Evolutionary conservation across 1,140 invertebrate genomes (phyloP).

Genomic region (Hylyphantes graminicola): DNA sequence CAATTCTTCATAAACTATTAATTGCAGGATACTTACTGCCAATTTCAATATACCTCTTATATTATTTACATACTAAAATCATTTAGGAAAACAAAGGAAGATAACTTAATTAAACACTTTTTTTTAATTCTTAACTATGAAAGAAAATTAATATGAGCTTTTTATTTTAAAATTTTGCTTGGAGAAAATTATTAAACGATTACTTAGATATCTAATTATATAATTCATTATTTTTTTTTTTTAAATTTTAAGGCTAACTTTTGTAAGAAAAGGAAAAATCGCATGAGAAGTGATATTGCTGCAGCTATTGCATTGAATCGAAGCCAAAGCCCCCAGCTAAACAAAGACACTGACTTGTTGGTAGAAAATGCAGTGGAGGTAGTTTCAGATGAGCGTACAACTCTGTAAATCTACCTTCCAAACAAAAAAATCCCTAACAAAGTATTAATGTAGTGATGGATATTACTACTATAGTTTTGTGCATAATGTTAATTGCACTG

Average conservation of each 20-base stretch:
- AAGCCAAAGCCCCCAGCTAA: constrained; percentile 61
- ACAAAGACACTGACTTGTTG: constrained; percentile 71
- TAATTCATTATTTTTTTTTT: too few relatives aligned
- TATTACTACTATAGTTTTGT: neutral
- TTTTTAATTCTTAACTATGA: too few relatives aligned
- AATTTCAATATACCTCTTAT: too few relatives aligned
- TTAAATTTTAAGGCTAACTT: constrained; percentile 65
- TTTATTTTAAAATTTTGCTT: too few relatives aligned
- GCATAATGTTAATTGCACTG: constrained; percentile 25
- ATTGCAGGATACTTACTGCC: too few relatives aligned
- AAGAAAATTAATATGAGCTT: too few relatives aligned
- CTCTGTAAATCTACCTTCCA: constrained; percentile 68
- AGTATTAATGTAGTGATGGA: constrained; percentile 11
- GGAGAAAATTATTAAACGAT: too few relatives aligned
- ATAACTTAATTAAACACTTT: too few relatives aligned
- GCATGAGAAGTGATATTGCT: constrained; percentile 80
- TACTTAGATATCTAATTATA: too few relatives aligned
- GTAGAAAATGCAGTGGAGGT: constrained; percentile 74
- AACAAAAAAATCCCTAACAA: neutral
- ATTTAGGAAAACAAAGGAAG: too few relatives aligned
- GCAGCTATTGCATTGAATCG: constrained; percentile 80
- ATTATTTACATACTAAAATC: too few relatives aligned
- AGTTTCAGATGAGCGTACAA: constrained; percentile 79
- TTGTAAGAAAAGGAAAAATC: constrained; percentile 65
- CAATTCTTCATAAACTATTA: too few relatives aligned